phyloP scores from a whole-genome alignment of 2,888 invertebrate genomes.

The Phanerotoma sp. region DNA sequence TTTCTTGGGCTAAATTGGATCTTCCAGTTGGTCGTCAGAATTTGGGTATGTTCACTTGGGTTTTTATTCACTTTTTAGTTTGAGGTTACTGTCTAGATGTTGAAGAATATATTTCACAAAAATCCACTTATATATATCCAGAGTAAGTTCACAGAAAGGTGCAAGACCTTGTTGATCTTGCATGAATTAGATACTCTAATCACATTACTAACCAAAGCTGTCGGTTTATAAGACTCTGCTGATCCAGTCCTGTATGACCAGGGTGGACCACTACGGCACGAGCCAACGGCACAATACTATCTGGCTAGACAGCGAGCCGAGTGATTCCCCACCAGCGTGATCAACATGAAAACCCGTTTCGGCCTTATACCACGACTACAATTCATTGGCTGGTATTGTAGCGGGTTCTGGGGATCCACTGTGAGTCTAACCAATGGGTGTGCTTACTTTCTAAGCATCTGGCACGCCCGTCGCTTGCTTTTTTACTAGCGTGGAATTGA shows the following conservation, averaged over 20 bases:
- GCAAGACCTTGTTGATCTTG: neutral
- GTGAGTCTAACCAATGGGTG: conserved; percentile 28
- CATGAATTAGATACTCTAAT: neutral
- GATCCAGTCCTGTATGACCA: conserved; percentile 43
- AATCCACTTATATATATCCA: neutral
- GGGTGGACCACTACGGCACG: conserved; percentile 52
- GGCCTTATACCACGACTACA: conserved; percentile 45
- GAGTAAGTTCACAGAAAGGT: too few species aligned
- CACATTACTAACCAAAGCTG: conserved; percentile 3
- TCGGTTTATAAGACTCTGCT: conserved; percentile 30
- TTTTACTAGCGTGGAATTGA: conserved; percentile 53
- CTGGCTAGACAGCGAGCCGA: conserved; percentile 49
- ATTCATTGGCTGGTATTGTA: conserved; percentile 42
- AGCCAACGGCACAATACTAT: conserved; percentile 58
- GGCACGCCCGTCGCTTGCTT: conserved; percentile 46
- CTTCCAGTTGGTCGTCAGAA: too few species aligned
- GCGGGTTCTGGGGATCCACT: conserved; percentile 34
- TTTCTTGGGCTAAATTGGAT: too few species aligned
- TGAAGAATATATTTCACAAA: neutral
- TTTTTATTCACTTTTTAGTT: too few species aligned
- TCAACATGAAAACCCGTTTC: conserved; percentile 45
- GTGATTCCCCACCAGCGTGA: conserved; percentile 45
- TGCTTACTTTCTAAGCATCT: conserved; percentile 21
- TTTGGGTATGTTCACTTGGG: too few species aligned
- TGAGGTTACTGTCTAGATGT: too few species aligned